A percentile compares a stretch with the other conserved stretches of the same genome.
phyloP scores from a whole-genome alignment of 2,113 vertebrate genomes.

The Tetrao urogallus region DNA sequence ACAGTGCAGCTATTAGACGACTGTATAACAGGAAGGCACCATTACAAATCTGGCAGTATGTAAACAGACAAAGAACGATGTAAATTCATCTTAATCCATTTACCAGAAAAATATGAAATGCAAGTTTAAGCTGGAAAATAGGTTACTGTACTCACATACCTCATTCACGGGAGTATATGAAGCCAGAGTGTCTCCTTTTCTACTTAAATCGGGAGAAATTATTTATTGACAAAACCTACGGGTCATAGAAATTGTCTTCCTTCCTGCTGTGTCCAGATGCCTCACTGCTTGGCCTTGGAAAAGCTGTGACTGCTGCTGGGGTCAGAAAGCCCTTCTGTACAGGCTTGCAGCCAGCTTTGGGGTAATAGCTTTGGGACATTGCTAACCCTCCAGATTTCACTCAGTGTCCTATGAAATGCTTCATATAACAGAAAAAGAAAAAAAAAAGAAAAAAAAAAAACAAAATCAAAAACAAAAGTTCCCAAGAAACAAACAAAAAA shows the following conservation, averaged over 20 bases:
- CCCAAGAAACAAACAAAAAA: background rate
- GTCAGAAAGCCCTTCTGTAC: background rate
- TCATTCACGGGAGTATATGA: background rate
- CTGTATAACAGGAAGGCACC: background rate
- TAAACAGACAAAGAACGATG: background rate
- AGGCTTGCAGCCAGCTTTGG: background rate
- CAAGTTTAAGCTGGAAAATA: background rate
- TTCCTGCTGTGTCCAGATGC: background rate
- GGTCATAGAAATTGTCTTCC: background rate
- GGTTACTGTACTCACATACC: background rate
- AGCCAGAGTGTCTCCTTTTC: background rate
- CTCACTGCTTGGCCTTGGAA: background rate
- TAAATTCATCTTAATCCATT: background rate
- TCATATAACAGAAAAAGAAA: background rate
- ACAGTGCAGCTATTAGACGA: background rate
- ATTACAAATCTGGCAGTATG: background rate
- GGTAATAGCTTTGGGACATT: background rate
- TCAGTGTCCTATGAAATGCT: background rate
- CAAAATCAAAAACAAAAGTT: no score
- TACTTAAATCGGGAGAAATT: background rate
- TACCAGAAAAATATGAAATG: background rate
- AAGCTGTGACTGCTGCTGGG: rapidly evolving
- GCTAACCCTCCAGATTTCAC: background rate
- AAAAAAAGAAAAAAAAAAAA: no score
- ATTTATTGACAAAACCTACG: background rate